Evolutionary conservation across 2,113 vertebrate species (phyloP), one percentile per base, ranked within the genome.

Genomic region (Microcebus griseorufus): DNA sequence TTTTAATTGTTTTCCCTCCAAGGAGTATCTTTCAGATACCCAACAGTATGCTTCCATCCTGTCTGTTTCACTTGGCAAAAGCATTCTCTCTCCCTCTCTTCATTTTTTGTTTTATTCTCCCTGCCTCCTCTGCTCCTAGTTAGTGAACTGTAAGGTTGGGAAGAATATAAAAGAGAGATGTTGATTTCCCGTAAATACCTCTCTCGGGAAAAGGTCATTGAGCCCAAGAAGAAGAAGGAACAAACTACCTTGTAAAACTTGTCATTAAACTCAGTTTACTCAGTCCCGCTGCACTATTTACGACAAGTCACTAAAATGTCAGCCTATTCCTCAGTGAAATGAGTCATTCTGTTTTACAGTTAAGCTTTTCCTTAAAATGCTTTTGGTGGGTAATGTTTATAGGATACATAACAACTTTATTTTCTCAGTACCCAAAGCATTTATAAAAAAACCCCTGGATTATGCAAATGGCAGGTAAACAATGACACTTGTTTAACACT

Each of bases 231-330:
- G 82, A 96, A 93, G 51, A 23, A 95, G 73, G 86, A 97, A 96
- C 89, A 97, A 97, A 98, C 94, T 83, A 93, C 91, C 94, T 96
- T 97, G 65, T 98, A 98, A 98, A 98, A 96, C 69, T 97, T 73
- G 45, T 93, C 96, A 97, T 98, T 98, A 98, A 97, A 97, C 72
- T 97, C 95, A 90, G 95, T 94, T 98, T 97, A 97, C 94, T 98
- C 96, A 95, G 97, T 90, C 72, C 94, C 88, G 89, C 69, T 65
- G 83, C 80, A 93, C 90, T 97, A 88, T 97, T 98, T 97, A 98
- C 70, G 83, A 76, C 79, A 78, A 98, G 92, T 95, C 95, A 97
- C 96, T 97, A 98, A 98, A 96, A 96, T 94, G 58, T 90, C 96
- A 97, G 94, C 88, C 51, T 65, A 72, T 83, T 53, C 75, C 92